Percentiles rank a stretch among this genome's conserved stretches.
These are phyloP conservation scores for Tricholaema leucomelas DNA, from an alignment of 2,113 vertebrate genomes.

Conservation along the genomic window DNA sequence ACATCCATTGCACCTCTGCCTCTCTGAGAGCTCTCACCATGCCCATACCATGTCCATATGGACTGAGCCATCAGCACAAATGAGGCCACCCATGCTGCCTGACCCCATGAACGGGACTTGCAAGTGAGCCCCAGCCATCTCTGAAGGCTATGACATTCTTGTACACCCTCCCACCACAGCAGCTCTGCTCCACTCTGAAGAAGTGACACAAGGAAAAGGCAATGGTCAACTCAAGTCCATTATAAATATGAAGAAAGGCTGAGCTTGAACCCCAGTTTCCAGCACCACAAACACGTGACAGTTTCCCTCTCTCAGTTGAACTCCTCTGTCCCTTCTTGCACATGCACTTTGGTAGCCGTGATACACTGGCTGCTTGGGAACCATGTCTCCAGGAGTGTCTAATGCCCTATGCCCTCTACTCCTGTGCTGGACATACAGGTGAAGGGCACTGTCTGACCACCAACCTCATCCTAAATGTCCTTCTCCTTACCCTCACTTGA, in stretches of 20 bases:
- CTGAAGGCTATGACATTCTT: no score
- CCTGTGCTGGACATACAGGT: rapidly evolving
- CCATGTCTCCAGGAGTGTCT: rapidly evolving
- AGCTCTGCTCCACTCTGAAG: no score
- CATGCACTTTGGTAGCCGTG: rapidly evolving
- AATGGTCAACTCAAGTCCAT: background rate
- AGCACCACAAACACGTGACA: background rate
- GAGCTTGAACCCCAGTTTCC: background rate
- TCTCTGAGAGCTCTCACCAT: rapidly evolving
- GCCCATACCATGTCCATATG: background rate
- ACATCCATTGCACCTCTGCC: rapidly evolving
- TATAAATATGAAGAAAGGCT: background rate
- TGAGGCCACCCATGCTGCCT: rapidly evolving
- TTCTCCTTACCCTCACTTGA: background rate
- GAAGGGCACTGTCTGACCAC: background rate
- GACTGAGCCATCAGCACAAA: rapidly evolving
- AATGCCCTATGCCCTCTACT: rapidly evolving
- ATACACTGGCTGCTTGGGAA: background rate
- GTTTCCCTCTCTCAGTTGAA: background rate
- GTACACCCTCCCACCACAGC: no score
- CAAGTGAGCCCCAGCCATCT: background rate
- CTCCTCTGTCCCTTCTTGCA: background rate
- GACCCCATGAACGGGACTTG: rapidly evolving
- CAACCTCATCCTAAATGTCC: background rate
- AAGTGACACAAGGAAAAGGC: no score